Percentiles rank a stretch among this genome's conserved stretches.
These are phyloP conservation scores for Ataeniobius toweri DNA, from an alignment of 2,797 vertebrate species.

Conservation along the genomic window DNA sequence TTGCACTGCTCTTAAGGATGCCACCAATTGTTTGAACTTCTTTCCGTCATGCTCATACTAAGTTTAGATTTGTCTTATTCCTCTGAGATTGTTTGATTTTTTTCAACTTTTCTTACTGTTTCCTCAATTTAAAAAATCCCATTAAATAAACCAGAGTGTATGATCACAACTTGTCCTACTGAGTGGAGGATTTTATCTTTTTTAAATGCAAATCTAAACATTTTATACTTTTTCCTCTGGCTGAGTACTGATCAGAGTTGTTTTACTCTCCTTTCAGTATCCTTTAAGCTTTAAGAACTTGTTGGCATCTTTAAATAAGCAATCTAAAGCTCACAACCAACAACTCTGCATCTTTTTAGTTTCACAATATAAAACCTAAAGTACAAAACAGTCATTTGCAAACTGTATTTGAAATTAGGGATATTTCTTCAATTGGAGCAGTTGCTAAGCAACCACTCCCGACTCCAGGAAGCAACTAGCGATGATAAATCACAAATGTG, in stretches of 20 bases:
- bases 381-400: not conserved
- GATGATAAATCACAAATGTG: conserved; percentile 3
- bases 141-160: not conserved
- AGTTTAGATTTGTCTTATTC: not conserved
- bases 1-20: not conserved
- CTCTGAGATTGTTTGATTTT: not conserved
- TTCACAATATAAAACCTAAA: not conserved
- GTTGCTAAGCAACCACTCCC: conserved; percentile 7
- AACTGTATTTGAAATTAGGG: not conserved
- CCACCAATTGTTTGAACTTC: not conserved
- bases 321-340: not conserved
- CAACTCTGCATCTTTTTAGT: not conserved
- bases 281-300: not conserved
- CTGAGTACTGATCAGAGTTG: not conserved
- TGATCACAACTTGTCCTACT: too few relatives aligned
- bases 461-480: not conserved
- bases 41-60: not conserved
- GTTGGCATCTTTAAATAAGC: not conserved
- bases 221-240: too few relatives aligned
- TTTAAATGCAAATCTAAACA: too few relatives aligned
- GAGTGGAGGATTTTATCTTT: too few relatives aligned
- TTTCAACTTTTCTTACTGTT: too few relatives aligned
- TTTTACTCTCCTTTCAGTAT: not conserved
- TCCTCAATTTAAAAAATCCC: not conserved
- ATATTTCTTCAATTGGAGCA: not conserved